Conservation (phyloP, 2,888 invertebrate genomes). For the Antheraea yamamai region DNA sequence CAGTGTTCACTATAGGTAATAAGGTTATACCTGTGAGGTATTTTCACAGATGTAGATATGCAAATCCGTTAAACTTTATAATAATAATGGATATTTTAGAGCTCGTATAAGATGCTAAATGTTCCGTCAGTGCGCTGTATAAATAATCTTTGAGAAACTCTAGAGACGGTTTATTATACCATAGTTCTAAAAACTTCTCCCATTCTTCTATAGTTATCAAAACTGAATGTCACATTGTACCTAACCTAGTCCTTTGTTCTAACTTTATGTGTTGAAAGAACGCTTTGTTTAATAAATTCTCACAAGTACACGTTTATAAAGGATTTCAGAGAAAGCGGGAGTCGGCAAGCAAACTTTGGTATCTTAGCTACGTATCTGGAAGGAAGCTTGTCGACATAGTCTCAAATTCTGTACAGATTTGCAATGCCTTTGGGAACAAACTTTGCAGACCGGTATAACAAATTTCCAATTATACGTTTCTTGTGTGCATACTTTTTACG, state of each 20-base stretch:
- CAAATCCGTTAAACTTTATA: slow-evolving; percentile 22
- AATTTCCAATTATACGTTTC: slow-evolving; percentile 41
- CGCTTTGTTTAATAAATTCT: slow-evolving; percentile 17
- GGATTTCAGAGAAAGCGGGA: slow-evolving; percentile 23
- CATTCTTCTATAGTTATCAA: slow-evolving; percentile 8
- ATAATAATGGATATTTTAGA: neutral
- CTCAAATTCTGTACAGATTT: slow-evolving; percentile 29
- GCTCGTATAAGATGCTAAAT: neutral
- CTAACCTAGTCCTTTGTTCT: slow-evolving; percentile 19
- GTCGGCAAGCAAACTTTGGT: slow-evolving; percentile 3
- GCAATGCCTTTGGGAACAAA: slow-evolving; percentile 48
- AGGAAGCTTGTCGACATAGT: slow-evolving; percentile 15
- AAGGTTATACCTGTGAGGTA: neutral
- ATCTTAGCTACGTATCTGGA: slow-evolving; percentile 29
- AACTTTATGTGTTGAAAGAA: slow-evolving; percentile 17
- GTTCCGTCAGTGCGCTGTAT: neutral
- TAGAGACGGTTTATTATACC: neutral
- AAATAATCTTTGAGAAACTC: neutral
- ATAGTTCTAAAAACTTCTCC: slow-evolving; percentile 3
- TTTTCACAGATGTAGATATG: neutral
- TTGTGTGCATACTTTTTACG: neutral
- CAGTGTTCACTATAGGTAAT: no score
- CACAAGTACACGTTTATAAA: slow-evolving; percentile 24
- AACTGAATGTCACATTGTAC: neutral
- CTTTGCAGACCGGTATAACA: slow-evolving; percentile 51